A percentile compares a stretch with the other conserved stretches of the same genome.
phyloP scores from a whole-genome alignment of 2,113 vertebrate genomes.

The Ceuthmochares aereus region DNA sequence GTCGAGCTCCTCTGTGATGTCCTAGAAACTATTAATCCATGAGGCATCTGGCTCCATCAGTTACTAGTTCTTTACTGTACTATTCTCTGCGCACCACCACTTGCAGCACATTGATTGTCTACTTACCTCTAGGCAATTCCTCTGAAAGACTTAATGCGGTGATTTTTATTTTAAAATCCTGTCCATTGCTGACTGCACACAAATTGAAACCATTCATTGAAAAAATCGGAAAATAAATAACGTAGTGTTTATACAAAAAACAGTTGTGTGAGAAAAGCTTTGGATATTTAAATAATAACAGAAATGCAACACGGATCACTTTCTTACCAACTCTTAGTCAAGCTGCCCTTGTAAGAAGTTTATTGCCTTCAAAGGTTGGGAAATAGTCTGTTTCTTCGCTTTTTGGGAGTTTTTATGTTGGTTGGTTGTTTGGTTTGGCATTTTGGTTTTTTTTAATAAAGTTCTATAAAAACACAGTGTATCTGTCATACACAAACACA shows the following conservation, averaged over 20 bases:
- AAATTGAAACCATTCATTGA: not conserved
- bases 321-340: not conserved
- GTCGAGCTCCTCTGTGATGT: not conserved
- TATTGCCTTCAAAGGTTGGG: not conserved
- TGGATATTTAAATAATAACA: not conserved
- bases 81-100: rapidly evolving
- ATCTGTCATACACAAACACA: not conserved
- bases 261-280: not conserved
- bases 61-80: not conserved
- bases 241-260: not conserved
- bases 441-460: not conserved
- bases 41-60: not conserved
- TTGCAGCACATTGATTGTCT: not conserved
- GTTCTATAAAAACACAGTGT: not conserved
- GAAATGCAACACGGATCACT: not conserved
- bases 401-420: not conserved
- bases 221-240: not conserved
- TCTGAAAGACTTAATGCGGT: not conserved
- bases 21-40: not conserved
- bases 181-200: not conserved
- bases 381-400: not conserved
- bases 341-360: not conserved
- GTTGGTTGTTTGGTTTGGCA: not conserved
- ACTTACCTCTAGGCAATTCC: not conserved
- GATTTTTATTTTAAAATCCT: slow-evolving; percentile 23